Evolutionary conservation across 1,140 invertebrate species (phyloP).

Genomic region (Teleogryllus occipitalis): DNA sequence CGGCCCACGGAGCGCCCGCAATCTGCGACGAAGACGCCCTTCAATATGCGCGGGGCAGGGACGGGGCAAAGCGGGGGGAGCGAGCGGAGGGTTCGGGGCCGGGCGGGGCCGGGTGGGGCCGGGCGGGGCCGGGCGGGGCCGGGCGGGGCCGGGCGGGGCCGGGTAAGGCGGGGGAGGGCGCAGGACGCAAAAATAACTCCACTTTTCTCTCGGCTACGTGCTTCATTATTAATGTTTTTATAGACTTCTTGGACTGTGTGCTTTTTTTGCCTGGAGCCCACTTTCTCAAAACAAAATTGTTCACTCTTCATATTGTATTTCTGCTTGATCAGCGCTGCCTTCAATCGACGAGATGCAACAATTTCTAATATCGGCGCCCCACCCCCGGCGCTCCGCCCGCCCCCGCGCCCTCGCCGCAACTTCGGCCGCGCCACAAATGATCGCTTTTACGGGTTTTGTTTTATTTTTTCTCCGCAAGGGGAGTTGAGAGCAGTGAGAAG

Average conservation of each 20-base stretch:
- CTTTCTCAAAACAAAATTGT: constrained; percentile 16
- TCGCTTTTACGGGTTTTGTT: neutral
- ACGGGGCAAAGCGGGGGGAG: too few relatives aligned
- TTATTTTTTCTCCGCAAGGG: too few relatives aligned
- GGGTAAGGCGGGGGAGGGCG: neutral
- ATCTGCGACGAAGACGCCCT: too few relatives aligned
- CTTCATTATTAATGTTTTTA: constrained; percentile 17
- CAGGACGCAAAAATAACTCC: neutral
- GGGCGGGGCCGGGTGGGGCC: too few relatives aligned
- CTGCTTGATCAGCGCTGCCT: constrained; percentile 22
- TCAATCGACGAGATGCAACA: constrained; percentile 24
- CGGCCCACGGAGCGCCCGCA: too few relatives aligned
- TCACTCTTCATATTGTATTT: constrained; percentile 23
- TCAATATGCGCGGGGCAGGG: too few relatives aligned
- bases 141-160: too few relatives aligned
- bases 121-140: too few relatives aligned
- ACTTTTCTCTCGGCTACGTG: neutral
- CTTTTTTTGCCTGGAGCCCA: constrained; percentile 10
- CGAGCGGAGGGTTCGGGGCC: too few relatives aligned
- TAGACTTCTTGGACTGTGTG: neutral
- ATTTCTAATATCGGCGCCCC: constrained; percentile 25
- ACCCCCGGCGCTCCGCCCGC: constrained; percentile 8
- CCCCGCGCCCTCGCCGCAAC: neutral
- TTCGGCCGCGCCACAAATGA: neutral
- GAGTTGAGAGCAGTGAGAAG: too few relatives aligned